phyloP scores from a whole-genome alignment of 2,113 vertebrate genomes.

The Aix galericulata region DNA sequence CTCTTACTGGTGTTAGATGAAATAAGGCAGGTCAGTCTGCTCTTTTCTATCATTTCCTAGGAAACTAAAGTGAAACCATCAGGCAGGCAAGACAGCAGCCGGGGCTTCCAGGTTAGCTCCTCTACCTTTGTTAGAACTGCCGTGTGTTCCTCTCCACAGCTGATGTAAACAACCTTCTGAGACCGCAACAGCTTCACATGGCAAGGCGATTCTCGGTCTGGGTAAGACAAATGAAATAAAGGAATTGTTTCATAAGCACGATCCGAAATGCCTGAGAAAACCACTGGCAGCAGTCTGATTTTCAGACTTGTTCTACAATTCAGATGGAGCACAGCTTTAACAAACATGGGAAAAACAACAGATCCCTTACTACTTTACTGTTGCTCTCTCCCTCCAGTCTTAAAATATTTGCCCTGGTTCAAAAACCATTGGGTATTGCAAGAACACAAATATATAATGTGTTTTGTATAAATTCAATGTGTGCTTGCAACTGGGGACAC shows the following conservation, averaged over 20 bases:
- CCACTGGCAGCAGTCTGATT: not conserved
- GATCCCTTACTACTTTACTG: not conserved
- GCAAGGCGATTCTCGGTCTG: constrained; percentile 94
- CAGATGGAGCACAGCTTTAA: not conserved
- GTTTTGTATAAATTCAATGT: not conserved
- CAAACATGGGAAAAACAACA: not conserved
- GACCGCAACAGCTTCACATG: constrained; percentile 93
- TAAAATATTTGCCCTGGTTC: not conserved
- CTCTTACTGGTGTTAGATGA: not conserved
- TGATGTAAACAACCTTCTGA: constrained; percentile 96
- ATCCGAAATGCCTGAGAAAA: not conserved
- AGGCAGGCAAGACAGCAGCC: not conserved
- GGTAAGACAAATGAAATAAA: not conserved
- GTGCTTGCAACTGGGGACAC: not conserved
- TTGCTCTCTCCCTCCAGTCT: not conserved
- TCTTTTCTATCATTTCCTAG: not conserved
- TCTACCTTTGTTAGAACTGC: constrained; percentile 94
- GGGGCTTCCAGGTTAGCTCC: not conserved
- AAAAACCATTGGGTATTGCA: not conserved
- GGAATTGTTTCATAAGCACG: not conserved
- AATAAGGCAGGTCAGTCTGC: not conserved
- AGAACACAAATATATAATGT: not conserved
- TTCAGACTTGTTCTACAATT: not conserved
- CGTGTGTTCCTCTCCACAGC: constrained; percentile 92
- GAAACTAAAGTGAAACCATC: not conserved